Conservation (phyloP, 2,888 invertebrate species). For the Drosophila nr. perissopoda region DNA sequence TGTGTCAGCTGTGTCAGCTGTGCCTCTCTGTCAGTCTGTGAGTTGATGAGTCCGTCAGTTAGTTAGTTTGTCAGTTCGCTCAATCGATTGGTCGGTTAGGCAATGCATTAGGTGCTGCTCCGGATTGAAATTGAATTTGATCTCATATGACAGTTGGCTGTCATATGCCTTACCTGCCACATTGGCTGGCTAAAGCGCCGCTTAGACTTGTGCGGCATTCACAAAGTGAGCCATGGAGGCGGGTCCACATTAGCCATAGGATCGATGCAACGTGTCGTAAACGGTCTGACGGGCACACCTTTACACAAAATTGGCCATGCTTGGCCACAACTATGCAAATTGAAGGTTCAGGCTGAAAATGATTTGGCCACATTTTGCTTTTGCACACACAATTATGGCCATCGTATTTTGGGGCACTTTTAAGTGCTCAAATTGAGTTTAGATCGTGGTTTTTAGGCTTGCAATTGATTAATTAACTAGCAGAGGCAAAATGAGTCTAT, state of each 20-base stretch:
- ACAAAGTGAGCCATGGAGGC: slow-evolving; percentile 42
- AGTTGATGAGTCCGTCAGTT: slow-evolving; percentile 41
- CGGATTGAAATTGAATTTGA: slow-evolving; percentile 70
- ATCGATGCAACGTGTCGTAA: slow-evolving; percentile 41
- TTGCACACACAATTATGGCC: not conserved
- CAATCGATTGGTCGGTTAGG: slow-evolving; percentile 60
- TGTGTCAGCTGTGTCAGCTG: slow-evolving; percentile 13
- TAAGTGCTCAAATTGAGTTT: not conserved
- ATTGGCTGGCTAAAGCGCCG: slow-evolving; percentile 69
- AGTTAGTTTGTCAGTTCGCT: slow-evolving; percentile 57
- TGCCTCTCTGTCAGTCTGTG: slow-evolving; percentile 32
- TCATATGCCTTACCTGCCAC: slow-evolving; percentile 30
- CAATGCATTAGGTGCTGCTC: slow-evolving; percentile 50
- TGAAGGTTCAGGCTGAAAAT: slow-evolving; percentile 35
- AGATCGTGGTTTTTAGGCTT: not conserved
- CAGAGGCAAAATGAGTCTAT: not conserved
- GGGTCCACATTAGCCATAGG: slow-evolving; percentile 18
- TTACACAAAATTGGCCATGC: slow-evolving; percentile 59
- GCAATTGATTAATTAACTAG: slow-evolving; percentile 6
- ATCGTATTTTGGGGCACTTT: slow-evolving; percentile 1
- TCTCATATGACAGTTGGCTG: slow-evolving; percentile 56
- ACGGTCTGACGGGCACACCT: slow-evolving; percentile 63
- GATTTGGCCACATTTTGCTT: slow-evolving; percentile 42
- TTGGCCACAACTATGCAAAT: slow-evolving; percentile 66
- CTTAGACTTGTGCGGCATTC: slow-evolving; percentile 65